These are phyloP conservation scores for Hypothenemus hampei DNA, from an alignment of 1,140 invertebrate genomes.

Conservation along the genomic window DNA sequence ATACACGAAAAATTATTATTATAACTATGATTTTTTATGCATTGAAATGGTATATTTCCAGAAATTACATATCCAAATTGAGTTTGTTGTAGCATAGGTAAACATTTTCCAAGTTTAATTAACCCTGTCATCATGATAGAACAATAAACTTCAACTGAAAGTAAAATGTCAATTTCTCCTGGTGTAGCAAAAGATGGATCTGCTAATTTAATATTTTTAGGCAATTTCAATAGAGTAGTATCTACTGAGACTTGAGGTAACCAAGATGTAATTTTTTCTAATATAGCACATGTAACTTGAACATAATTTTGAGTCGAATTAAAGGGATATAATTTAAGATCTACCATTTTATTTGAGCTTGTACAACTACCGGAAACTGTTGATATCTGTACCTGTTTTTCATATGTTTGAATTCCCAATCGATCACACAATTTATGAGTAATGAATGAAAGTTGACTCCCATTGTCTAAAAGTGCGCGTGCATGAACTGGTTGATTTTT, in stretches of 20 bases:
- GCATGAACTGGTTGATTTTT: too few relatives aligned
- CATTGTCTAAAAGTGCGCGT: too few relatives aligned
- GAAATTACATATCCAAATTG: background rate
- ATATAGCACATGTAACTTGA: too few relatives aligned
- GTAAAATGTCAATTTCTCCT: background rate
- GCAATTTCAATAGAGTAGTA: background rate
- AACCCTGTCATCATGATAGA: background rate
- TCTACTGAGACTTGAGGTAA: background rate
- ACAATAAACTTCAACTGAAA: background rate
- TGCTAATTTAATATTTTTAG: background rate
- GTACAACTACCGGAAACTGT: too few relatives aligned
- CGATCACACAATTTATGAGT: too few relatives aligned
- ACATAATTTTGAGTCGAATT: too few relatives aligned
- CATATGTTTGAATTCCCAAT: too few relatives aligned
- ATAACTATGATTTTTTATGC: background rate
- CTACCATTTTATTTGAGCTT: too few relatives aligned
- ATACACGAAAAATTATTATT: background rate
- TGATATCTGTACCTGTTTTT: too few relatives aligned
- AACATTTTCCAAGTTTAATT: background rate
- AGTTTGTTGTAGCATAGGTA: background rate
- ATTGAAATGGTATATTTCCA: background rate
- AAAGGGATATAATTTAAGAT: too few relatives aligned
- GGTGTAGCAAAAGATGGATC: background rate
- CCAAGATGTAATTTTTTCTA: background rate
- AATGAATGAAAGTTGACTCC: too few relatives aligned